Evolutionary conservation across 2,888 invertebrate genomes (phyloP), one percentile per base, ranked within the genome.

Genomic region (Zhuqinia jingwanae): DNA sequence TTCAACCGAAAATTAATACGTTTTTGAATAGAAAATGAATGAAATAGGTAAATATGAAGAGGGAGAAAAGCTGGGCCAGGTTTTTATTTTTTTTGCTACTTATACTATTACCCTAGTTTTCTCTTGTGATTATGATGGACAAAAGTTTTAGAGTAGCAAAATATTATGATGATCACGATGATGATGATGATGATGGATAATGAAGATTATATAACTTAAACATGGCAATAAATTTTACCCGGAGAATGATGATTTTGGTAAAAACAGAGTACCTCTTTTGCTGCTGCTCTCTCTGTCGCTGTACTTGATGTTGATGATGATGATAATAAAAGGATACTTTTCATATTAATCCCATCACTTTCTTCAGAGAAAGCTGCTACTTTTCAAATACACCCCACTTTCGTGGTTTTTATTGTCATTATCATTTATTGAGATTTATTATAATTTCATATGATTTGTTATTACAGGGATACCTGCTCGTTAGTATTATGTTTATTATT

Each of bases 371-470:
- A 15, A 63, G 15, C n/a, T 25, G n/a, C n/a, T n/a, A n/a, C n/a
- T n/a, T n/a, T n/a, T n/a, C 58, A n/a, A 10, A 60, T 60, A 25
- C 27, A 60, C 27, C 27, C 60, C 27, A 11, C n/a, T 20, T n/a
- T 30, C 30, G n/a, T n/a, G n/a, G 20, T 22, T n/a, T 42, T n/a
- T 20, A 20, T 42, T 65, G n/a, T 65, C 65, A 65, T 65, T 65
- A 65, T 65, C 65, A 65, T 65, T 42, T 65, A 65, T 65, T 65
- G 42, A 65, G 65, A 65, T 65, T 65, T 65, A 65, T 65, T 65
- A 42, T 42, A 42, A 65, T 65, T 65, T 65, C 20, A 1, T n/a
- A 65, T 65, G 65, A 42, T 65, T 65, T 65, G 60, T n/a, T 20
- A 27, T 20, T 10, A n/a, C n/a, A n/a, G n/a, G n/a, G n/a, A n/a